Evolutionary conservation across 2,888 invertebrate genomes (phyloP), one percentile per base, ranked within the genome.

Genomic region (Argyra leucocephala): DNA sequence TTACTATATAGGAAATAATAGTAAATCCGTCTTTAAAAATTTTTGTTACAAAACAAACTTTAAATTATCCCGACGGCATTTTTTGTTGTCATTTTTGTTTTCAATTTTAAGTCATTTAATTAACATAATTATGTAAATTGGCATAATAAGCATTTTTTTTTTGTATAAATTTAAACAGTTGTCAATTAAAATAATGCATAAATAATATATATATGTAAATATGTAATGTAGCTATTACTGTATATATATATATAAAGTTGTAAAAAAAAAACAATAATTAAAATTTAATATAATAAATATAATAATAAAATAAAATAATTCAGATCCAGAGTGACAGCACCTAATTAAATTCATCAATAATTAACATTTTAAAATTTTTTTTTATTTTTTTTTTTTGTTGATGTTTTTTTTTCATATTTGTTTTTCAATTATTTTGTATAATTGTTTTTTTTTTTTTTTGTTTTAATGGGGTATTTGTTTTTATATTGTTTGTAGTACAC

Each of bases 281-380:
- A 31, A 31, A 31, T 31, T 31, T 12, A 7, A 48, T 15, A 5
- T 48, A 18, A 48, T 18, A 48, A 18, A 48, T 10, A 48, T 18
- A 48, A 48, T 18, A 48, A 48, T 5, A 48, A 48, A 48, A 48
- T 12, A 9, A 48, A 48, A 48, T 12, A 31, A 48, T 48, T 48
- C 18, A 18, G 5, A 37, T 15, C 9, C 15, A 5, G 18, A 18
- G 48, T 48, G 2, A 15, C 12, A 48, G 48, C 48, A 48, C 48
- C 48, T 48, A 48, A 48, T 48, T 48, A 48, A 48, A 48, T 48
- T 48, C 48, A 48, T 48, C 18, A 48, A 48, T 48, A 48, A 18
- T 48, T 48, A 48, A 48, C 48, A 48, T 48, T 48, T 48, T 10
- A 31, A n/a, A n/a, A n/a, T n/a, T n/a, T n/a, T n/a, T n/a, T n/a